Evolutionary conservation across 30 jellyfish, hydroid and myxozoan species (phyloP), one percentile per base, ranked within the genome.

Genomic region (Rhopilema esculentum): DNA sequence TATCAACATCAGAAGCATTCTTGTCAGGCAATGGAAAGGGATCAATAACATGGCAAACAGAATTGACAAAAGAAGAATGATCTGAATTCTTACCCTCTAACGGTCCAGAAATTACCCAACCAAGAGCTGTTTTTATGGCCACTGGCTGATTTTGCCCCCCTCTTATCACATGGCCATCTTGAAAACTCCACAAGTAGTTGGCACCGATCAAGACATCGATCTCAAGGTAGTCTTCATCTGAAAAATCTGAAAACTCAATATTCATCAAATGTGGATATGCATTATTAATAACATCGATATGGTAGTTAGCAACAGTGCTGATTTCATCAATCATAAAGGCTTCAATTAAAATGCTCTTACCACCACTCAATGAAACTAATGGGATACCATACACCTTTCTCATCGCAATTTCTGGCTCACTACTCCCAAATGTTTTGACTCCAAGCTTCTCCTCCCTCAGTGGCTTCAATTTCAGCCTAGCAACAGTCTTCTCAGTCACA

Each of bases 241-340:
- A 24, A 12, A 82, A 69, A 82, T 68, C 91, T 82, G 83, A 49
- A 65, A 79, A 66, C 17, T n/a, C 62, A 27, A 79, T 66, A 16
- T 57, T 31, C 15, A 29, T 53, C 89, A 79, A 79, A 48, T 79
- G 80, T 53, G 91, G 22, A 49, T 25, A 82, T 17, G 27, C n/a
- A 25, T 82, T 25, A 84, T 65, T 82, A 49, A 82, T 68, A 16
- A 28, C 79, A 30, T 82, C 83, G 15, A 49, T 70, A 82, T 82
- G 91, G 49, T 49, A n/a, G 63, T 68, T 82, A 7, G 91, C 21
- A 65, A 82, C 69, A 7, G 57, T 57, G 51, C 85, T 63, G 51
- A 68, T 82, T 66, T 68, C 91, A 65, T 82, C 49, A 6, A 82
- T 84, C 26, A 22, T 68, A 82, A 65, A 82, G 49, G 91, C 91